Conservation (phyloP, 2,888 invertebrate genomes). For the Andrena dorsata region DNA sequence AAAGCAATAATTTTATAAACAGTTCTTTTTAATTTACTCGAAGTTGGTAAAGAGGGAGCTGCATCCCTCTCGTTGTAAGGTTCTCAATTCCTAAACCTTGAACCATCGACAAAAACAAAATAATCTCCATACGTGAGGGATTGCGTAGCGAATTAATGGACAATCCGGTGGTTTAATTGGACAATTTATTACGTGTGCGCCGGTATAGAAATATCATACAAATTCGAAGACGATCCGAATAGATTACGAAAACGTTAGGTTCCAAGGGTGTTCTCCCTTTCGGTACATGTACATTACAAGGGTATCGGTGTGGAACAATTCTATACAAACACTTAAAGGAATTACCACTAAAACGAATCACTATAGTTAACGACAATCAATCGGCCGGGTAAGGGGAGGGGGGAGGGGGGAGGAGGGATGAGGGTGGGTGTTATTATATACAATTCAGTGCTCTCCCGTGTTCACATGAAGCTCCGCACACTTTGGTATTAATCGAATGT, state of each 20-base stretch:
- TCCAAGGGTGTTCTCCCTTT: constrained; percentile 58
- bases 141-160: constrained; percentile 4
- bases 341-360: constrained; percentile 51
- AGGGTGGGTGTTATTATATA: constrained; percentile 68
- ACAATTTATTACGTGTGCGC: constrained; percentile 82
- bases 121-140: no score
- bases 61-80: no score
- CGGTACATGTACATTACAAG: constrained; percentile 69
- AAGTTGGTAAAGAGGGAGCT: no score
- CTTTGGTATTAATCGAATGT: constrained; percentile 79
- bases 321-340: constrained; percentile 67
- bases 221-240: constrained; percentile 77
- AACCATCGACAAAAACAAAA: no score
- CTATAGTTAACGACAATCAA: constrained; percentile 60
- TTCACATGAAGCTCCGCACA: constrained; percentile 71
- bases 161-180: constrained; percentile 62
- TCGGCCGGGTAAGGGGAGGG: constrained; percentile 29
- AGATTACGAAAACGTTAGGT: constrained; percentile 75
- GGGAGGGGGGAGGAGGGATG: not conserved
- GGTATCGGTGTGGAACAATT: constrained; percentile 67
- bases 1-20: no score
- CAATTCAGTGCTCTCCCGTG: constrained; percentile 74
- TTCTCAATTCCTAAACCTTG: no score
- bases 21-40: no score
- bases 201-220: constrained; percentile 84